Base-by-base conservation (phyloP, 2,113 vertebrate genomes). In the Cyprinus carpio region DNA sequence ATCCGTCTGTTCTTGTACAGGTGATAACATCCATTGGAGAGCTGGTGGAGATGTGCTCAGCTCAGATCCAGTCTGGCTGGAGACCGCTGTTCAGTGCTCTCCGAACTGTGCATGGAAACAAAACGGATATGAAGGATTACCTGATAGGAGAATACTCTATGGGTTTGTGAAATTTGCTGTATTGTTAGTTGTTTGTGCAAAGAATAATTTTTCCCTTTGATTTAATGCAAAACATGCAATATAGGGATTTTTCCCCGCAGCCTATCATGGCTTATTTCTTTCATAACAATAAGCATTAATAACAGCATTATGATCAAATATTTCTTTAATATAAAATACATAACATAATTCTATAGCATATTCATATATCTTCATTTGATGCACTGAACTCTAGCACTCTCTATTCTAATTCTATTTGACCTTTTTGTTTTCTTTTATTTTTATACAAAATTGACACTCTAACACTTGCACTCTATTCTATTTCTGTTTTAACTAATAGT, bases 11-110 rank as follows among this genome's bases (percentile, higher is more conserved):
- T 31, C 4, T 82, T 60, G 60, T 81, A 54, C 89, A 99, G 98
- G 98, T 99, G 31, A 90, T 99, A 54, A 98, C 98, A 0, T 99
- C 98, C 0, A 98, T 99, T 1, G 98, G 97, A 1, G 97, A 99
- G 91, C 90, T 99, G 94, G 98, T 99, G 88, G 98, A 99, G 94
- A 94, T 97, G 92, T 99, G 97, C 84, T 99, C 98, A 49, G 93
- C 96, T 8, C 96, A 97, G 87, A 98, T 99, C 92, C 96, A 98
- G 89, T 99, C 98, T 0, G 98, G 98, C 0, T 99, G 98, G 98
- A 96, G 97, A 88, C 96, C 98, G 9, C 91, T 99, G 78, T 99
- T 99, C 93, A 99, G 98, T 75, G 97, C 98, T 7, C 95, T 99
- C 89, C 96, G 98, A 86, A 99, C 96, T 0, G 97, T 99, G 25